phyloP scores from a whole-genome alignment of 1,140 invertebrate genomes.

The Centruroides sculpturatus region DNA sequence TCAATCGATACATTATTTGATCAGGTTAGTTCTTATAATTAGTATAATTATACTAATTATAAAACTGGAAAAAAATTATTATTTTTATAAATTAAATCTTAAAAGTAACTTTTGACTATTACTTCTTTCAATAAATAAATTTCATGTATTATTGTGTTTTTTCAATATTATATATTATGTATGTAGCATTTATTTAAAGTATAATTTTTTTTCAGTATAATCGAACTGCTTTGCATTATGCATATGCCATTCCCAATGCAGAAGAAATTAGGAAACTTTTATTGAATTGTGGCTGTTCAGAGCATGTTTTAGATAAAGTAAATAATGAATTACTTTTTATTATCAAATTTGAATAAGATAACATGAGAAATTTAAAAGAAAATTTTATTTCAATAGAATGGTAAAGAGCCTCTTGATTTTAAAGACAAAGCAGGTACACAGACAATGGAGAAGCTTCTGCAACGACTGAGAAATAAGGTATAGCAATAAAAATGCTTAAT shows the following conservation, averaged over 20 bases:
- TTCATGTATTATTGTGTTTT: no score
- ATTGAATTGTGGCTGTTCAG: constrained; percentile 8
- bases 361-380: background rate
- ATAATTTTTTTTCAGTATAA: constrained; percentile 2
- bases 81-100: no score
- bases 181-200: no score
- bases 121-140: no score
- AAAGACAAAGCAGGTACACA: constrained; percentile 7
- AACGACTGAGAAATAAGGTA: constrained; percentile 10
- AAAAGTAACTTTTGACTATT: no score
- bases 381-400: background rate
- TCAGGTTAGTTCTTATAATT: background rate
- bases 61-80: background rate
- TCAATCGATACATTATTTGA: constrained; percentile 13
- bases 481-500: no score
- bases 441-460: constrained; percentile 1
- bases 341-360: background rate
- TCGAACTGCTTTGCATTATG: constrained; percentile 12
- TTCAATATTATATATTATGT: no score
- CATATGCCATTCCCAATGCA: constrained; percentile 1
- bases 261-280: constrained; percentile 4
- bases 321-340: background rate
- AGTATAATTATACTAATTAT: background rate
- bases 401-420: constrained; percentile 10
- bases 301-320: constrained; percentile 14